Evolutionary conservation across 2,113 vertebrate genomes (phyloP), one percentile per base, ranked within the genome.

Genomic region (Hyaena hyaena): DNA sequence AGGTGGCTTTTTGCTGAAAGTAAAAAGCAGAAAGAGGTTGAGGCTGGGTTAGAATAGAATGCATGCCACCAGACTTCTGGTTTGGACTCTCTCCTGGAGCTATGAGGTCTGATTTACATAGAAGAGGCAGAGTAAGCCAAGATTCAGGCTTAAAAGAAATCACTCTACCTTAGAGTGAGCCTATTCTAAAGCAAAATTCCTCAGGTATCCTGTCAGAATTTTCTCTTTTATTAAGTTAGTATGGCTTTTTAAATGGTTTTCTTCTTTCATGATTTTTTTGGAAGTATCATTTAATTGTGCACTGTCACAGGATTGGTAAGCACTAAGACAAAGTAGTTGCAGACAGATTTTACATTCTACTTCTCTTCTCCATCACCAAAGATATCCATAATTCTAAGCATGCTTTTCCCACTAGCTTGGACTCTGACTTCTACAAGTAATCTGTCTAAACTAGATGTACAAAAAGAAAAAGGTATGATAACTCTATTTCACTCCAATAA

Each of bases 261-360:
- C 33, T 88, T 81, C 12, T 80, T 96, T 71, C 28, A 24, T 35
- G 8, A 55, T 19, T 85, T 92, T 96, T 48, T 93, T 71, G 66
- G 7, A 96, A 92, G 86, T 23, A 43, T 28, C 84, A 58, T 83
- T 88, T 86, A 86, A 84, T 89, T 82, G 19, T 43, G 66, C 61
- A 66, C 48, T 61, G 28, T 76, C 68, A 31, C 28, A 95, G 19
- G 6, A 61, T 93, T 88, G 43, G 7, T 55, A 71, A 86, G 45
- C 82, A 77, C 58, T 55, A 83, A 81, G 15, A 88, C 76, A 66
- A 6, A 80, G 81, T 84, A 4, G 39, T 66, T 85, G 76, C 53
- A 90, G 23, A 33, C 43, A 73, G 45, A 85, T 24, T 39, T 31
- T 7, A 71, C 19, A 55, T 15, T 66, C 10, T 85, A 87, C 7